Evolutionary conservation across 2,888 invertebrate species (phyloP).

Genomic region (Flexamia atlantica): DNA sequence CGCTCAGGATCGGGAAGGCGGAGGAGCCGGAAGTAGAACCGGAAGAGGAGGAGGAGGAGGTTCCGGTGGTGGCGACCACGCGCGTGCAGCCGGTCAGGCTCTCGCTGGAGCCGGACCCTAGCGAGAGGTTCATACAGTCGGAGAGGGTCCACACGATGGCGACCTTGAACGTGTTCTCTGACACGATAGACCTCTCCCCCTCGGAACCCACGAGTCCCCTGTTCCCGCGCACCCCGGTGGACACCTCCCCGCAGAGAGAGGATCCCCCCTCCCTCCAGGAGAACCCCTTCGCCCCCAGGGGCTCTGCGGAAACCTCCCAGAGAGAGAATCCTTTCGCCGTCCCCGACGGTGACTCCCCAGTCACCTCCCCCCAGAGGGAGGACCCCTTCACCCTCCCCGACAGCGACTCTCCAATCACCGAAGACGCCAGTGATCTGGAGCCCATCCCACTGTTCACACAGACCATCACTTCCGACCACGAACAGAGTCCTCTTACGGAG

Average conservation of each 20-base stretch:
- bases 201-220: background rate
- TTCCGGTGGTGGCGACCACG: slow-evolving; percentile 61
- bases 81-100: slow-evolving; percentile 65
- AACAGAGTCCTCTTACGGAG: slow-evolving; percentile 49
- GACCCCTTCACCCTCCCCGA: background rate
- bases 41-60: slow-evolving; percentile 60
- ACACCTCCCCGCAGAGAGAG: slow-evolving; percentile 12
- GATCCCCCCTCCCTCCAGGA: background rate
- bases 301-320: slow-evolving; percentile 7
- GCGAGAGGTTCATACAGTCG: slow-evolving; percentile 63
- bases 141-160: slow-evolving; percentile 63
- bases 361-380: slow-evolving; percentile 25
- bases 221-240: slow-evolving; percentile 4
- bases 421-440: slow-evolving; percentile 42
- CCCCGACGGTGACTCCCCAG: slow-evolving; percentile 37
- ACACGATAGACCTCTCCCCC: slow-evolving; percentile 46
- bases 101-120: slow-evolving; percentile 63
- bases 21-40: slow-evolving; percentile 62
- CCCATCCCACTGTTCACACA: slow-evolving; percentile 50
- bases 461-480: slow-evolving; percentile 49
- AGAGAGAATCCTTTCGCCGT: slow-evolving; percentile 25
- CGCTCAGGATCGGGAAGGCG: slow-evolving; percentile 63
- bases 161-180: slow-evolving; percentile 36
- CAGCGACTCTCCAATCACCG: slow-evolving; percentile 42
- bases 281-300: background rate